Evolutionary conservation across 2,888 invertebrate species (phyloP), one percentile per base, ranked within the genome.

Genomic region (Leucoma salicis): DNA sequence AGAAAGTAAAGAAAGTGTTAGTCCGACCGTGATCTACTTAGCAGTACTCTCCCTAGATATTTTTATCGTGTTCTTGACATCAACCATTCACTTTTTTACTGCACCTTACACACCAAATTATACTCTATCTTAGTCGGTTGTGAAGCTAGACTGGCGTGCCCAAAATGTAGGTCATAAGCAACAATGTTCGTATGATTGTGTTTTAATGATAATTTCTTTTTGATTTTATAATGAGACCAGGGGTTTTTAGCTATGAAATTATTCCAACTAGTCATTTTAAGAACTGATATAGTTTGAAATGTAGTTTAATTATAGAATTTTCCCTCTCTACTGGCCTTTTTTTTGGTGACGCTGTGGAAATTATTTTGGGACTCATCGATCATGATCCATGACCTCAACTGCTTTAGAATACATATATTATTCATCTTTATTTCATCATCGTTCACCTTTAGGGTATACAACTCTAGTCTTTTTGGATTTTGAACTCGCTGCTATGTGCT

Each of bases 1-100:
- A 74, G 87, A 87, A 87, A 88, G 78, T 67, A 77, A 85, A 74
- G 86, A 87, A 86, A 87, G 86, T 80, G 53, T 68, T 66, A 66
- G 70, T 76, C 72, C 78, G 81, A 72, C 81, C 82, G 70, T 80
- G 81, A 84, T 80, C 78, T 81, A 81, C 78, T 81, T 78, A 73
- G 63, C 50, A 29, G 66, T 74, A 75, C 80, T 82, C 78, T 78
- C 68, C 79, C 73, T 73, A 74, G 70, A 67, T 67, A 72, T 71
- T 75, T 74, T 74, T 70, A 70, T 70, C 61, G 73, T 71, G 73
- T 51, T 66, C 74, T 72, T 75, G 73, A 74, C 73, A 73, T 69
- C 66, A 61, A 58, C 62, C 69, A 69, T 71, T 75, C 75, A 73
- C 72, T 75, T 75, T 73, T 63, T 57, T 49, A 34, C 28, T 40